A percentile compares a stretch with the other conserved stretches of the same genome.
Evolutionary conservation across 2,888 invertebrate genomes (phyloP).

Genomic region (Cerceris rybyensis): DNA sequence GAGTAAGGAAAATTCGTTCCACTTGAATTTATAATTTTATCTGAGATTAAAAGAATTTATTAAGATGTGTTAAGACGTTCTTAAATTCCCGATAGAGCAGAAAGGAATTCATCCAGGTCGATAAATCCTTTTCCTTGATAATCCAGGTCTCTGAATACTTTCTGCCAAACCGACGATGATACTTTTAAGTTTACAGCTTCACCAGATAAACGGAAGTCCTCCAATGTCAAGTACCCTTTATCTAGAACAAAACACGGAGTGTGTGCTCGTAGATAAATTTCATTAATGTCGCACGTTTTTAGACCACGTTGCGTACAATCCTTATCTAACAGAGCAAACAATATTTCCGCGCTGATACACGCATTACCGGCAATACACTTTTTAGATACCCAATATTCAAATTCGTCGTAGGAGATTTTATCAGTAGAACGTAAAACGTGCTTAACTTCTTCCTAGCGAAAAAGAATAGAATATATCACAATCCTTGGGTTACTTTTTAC

Average conservation of each 20-base stretch:
- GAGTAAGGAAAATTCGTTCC: background rate
- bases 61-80: conserved; percentile 6
- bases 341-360: conserved; percentile 10
- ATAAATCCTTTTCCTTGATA: conserved; percentile 49
- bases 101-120: conserved; percentile 53
- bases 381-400: conserved; percentile 29
- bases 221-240: conserved; percentile 43
- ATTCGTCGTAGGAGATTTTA: conserved; percentile 23
- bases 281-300: background rate
- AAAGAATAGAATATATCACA: background rate
- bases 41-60: background rate
- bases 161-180: conserved; percentile 40
- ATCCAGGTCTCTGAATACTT: conserved; percentile 61
- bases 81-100: conserved; percentile 18
- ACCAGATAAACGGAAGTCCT: conserved; percentile 43
- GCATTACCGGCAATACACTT: conserved; percentile 1
- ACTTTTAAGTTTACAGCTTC: conserved; percentile 45
- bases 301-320: conserved; percentile 33
- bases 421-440: conserved; percentile 16
- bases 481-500: too few species aligned
- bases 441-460: conserved; percentile 31
- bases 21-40: conserved; percentile 10
- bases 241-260: conserved; percentile 5
- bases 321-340: conserved; percentile 41
- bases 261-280: background rate